A percentile compares a stretch with the other conserved stretches of the same genome.
These are phyloP conservation scores for Tokudaia muenninki DNA, from an alignment of 2,797 vertebrate genomes.

Conservation along the genomic window DNA sequence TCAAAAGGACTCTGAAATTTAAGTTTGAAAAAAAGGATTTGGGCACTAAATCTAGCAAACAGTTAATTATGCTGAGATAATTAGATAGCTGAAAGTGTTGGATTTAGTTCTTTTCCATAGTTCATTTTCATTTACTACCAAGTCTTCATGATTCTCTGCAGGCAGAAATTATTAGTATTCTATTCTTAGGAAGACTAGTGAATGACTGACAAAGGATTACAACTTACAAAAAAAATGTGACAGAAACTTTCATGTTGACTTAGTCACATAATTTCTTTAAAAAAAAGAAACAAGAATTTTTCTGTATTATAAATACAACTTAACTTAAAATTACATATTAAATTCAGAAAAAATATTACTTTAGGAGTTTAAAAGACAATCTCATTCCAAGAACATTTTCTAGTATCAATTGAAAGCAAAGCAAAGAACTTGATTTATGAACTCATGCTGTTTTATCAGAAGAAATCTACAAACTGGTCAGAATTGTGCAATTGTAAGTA, in stretches of 20 bases:
- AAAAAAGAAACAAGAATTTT: constrained; percentile 39
- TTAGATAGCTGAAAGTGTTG: constrained; percentile 73
- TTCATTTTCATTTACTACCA: constrained; percentile 84
- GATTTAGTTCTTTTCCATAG: constrained; percentile 75
- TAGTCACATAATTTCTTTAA: constrained; percentile 64
- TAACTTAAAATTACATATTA: constrained; percentile 58
- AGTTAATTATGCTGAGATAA: constrained; percentile 81
- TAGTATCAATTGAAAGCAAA: constrained; percentile 53
- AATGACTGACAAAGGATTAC: constrained; percentile 79
- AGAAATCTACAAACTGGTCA: background rate
- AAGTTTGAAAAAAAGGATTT: constrained; percentile 67
- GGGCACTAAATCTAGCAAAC: constrained; percentile 80
- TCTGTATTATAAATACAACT: constrained; percentile 43
- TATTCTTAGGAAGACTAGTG: constrained; percentile 83
- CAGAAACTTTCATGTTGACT: constrained; percentile 79
- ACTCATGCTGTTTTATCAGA: constrained; percentile 33
- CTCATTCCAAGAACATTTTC: background rate
- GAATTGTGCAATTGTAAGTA: background rate
- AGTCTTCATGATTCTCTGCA: constrained; percentile 81
- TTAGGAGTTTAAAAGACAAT: constrained; percentile 29
- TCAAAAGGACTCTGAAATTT: constrained; percentile 73
- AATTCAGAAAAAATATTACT: constrained; percentile 42
- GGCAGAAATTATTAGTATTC: constrained; percentile 84
- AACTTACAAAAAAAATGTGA: constrained; percentile 78
- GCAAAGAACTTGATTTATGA: background rate